These are phyloP conservation scores for Dryobotodes eremita DNA, from an alignment of 2,888 invertebrate species.

Conservation along the genomic window DNA sequence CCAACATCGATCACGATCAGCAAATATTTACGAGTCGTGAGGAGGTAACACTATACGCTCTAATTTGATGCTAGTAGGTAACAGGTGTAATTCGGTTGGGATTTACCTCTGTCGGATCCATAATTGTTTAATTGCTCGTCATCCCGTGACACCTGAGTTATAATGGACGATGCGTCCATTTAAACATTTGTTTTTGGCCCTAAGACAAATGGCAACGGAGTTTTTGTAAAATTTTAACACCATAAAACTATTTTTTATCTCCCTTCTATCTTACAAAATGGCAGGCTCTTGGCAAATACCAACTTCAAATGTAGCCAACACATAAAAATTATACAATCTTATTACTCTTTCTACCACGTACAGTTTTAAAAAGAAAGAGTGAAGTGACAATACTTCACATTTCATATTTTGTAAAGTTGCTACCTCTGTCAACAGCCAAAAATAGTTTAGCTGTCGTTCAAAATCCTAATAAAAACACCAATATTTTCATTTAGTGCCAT, in stretches of 20 bases:
- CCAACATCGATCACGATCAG: constrained; percentile 76
- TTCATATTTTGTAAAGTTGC: constrained; percentile 75
- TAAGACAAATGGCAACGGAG: constrained; percentile 89
- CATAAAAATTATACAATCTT: constrained; percentile 72
- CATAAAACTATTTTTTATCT: constrained; percentile 91
- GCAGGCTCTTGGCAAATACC: constrained; percentile 90
- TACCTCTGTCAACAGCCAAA: constrained; percentile 79
- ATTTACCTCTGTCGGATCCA: constrained; percentile 97
- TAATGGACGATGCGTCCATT: constrained; percentile 99
- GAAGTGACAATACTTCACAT: constrained; percentile 68
- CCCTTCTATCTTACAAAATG: constrained; percentile 91
- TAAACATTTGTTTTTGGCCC: constrained; percentile 90
- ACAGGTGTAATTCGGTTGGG: constrained; percentile 90
- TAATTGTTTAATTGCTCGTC: constrained; percentile 98
- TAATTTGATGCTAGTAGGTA: constrained; percentile 89
- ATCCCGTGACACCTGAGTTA: constrained; percentile 99
- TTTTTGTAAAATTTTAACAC: constrained; percentile 89
- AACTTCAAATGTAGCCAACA: constrained; percentile 85
- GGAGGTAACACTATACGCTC: constrained; percentile 89
- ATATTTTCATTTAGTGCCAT: not conserved
- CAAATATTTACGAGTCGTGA: constrained; percentile 84
- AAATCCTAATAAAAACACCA: constrained; percentile 6
- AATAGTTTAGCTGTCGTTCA: constrained; percentile 69
- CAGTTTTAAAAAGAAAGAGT: constrained; percentile 64
- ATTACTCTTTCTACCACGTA: constrained; percentile 71